Percentiles rank a stretch among this genome's conserved stretches.
Evolutionary conservation across 1,140 invertebrate genomes (phyloP).

Genomic region (Antheraea pernyi): DNA sequence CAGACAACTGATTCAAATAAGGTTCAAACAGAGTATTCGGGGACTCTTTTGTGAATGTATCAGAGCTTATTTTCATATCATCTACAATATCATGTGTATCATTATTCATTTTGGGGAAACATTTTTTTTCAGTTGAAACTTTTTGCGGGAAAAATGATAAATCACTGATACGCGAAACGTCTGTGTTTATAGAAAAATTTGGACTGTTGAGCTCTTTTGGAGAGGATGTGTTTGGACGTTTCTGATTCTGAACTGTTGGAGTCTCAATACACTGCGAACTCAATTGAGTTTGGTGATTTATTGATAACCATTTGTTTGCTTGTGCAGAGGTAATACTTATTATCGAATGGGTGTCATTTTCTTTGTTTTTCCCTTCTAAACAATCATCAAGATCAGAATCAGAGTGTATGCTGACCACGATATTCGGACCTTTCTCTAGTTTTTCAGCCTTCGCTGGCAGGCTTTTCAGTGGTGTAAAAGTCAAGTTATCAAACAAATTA

Average conservation of each 20-base stretch:
- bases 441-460: constrained; percentile 46
- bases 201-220: constrained; percentile 68
- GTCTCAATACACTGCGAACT: constrained; percentile 39
- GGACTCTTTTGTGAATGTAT: constrained; percentile 76
- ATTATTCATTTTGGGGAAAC: constrained; percentile 53
- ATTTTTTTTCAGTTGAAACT: constrained; percentile 74
- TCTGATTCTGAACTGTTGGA: constrained; percentile 48
- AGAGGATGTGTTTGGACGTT: constrained; percentile 68
- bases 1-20: constrained; percentile 34
- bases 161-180: constrained; percentile 69
- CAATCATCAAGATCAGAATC: constrained; percentile 63
- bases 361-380: constrained; percentile 54
- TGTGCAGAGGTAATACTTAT: constrained; percentile 54
- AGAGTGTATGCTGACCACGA: constrained; percentile 60
- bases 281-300: constrained; percentile 39
- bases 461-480: constrained; percentile 62
- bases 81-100: constrained; percentile 63
- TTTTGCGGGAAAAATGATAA: constrained; percentile 70
- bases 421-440: constrained; percentile 57
- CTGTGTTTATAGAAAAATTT: constrained; percentile 71
- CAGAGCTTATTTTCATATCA: constrained; percentile 61
- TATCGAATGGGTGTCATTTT: constrained; percentile 62
- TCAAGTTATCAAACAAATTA: constrained; percentile 67
- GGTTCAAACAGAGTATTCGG: constrained; percentile 52
- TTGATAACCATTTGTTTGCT: constrained; percentile 52